Conservation (phyloP, 1,140 invertebrate species). For the Tribolium castaneum region DNA sequence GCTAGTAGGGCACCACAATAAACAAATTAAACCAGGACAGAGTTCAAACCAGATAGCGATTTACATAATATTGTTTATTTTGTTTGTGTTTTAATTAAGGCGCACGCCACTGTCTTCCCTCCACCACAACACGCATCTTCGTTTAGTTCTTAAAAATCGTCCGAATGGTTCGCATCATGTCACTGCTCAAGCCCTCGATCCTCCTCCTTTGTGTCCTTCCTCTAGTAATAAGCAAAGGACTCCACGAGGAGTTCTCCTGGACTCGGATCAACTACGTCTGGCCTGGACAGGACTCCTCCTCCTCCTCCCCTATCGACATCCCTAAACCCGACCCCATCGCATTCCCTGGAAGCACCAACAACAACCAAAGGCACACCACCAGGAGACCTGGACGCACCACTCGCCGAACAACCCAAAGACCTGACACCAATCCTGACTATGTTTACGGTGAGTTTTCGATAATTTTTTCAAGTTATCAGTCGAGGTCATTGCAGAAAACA, state of each 20-base stretch:
- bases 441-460: slow-evolving; percentile 2
- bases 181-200: not conserved
- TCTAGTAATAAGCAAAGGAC: not conserved
- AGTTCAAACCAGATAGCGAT: too few relatives aligned
- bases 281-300: slow-evolving; percentile 12
- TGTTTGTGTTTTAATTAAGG: not conserved
- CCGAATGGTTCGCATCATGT: not conserved
- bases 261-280: slow-evolving; percentile 57
- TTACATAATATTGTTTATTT: not conserved
- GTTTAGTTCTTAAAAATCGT: not conserved
- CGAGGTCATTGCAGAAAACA: slow-evolving; percentile 69
- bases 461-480: not conserved
- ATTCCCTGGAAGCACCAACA: slow-evolving; percentile 22
- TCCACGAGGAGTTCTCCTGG: slow-evolving; percentile 60
- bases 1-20: too few relatives aligned
- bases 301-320: not conserved
- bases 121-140: not conserved
- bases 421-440: slow-evolving; percentile 14
- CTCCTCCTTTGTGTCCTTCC: not conserved
- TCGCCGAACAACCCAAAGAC: not conserved
- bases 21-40: too few relatives aligned
- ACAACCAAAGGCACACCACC: not conserved
- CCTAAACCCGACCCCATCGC: not conserved
- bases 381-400: not conserved
- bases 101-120: not conserved